A percentile compares a stretch with the other conserved stretches of the same genome.
phyloP scores from a whole-genome alignment of 1,140 invertebrate species.

The Drosophila littoralis region DNA sequence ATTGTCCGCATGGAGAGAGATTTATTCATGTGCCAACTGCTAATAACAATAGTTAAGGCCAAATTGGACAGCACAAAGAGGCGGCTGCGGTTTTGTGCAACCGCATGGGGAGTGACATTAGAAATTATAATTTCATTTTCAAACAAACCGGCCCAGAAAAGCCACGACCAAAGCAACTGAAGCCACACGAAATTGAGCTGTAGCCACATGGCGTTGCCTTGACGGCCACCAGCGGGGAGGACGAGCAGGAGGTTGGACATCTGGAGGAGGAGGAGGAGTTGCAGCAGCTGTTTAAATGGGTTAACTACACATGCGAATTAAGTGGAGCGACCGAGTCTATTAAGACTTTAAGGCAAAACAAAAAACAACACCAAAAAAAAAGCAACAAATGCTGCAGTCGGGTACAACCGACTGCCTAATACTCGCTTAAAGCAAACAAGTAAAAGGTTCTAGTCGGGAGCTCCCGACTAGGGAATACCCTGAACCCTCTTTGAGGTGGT shows the following conservation, averaged over 20 bases:
- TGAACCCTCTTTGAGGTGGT: too few relatives aligned
- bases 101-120: conserved; percentile 37
- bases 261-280: background rate
- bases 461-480: too few relatives aligned
- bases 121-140: conserved; percentile 64
- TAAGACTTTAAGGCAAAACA: conserved; percentile 31
- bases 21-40: conserved; percentile 26
- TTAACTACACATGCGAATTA: conserved; percentile 51
- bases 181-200: conserved; percentile 37
- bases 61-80: conserved; percentile 49
- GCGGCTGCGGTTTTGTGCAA: conserved; percentile 26
- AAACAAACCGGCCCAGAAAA: conserved; percentile 25
- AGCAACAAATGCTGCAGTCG: background rate
- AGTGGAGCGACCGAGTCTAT: conserved; percentile 37
- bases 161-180: background rate
- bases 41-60: conserved; percentile 61
- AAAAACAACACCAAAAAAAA: background rate
- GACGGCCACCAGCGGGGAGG: conserved; percentile 23
- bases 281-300: conserved; percentile 55
- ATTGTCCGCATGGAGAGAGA: conserved; percentile 25
- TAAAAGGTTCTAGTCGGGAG: too few relatives aligned
- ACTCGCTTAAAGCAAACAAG: too few relatives aligned
- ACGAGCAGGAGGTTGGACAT: too few relatives aligned
- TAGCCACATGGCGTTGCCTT: conserved; percentile 26
- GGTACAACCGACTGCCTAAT: too few relatives aligned